These are phyloP conservation scores for Melikaiella ostensackeni DNA, from an alignment of 2,888 invertebrate genomes.

Conservation along the genomic window DNA sequence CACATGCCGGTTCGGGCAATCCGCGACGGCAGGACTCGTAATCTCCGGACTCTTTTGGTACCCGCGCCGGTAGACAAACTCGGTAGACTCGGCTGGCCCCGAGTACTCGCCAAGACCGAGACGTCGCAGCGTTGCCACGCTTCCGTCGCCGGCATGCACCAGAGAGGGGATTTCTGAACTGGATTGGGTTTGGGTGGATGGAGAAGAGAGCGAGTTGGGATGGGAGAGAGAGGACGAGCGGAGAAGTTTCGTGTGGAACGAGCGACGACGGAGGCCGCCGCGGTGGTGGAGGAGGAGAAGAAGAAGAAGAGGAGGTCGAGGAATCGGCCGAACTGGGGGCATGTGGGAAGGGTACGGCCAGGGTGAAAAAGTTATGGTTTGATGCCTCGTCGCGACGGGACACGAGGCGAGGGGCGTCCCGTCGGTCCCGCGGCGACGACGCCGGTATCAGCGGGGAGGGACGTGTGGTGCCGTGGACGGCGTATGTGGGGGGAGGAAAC, in stretches of 20 bases:
- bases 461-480: slow-evolving; percentile 48
- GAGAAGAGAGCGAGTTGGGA: slow-evolving; percentile 61
- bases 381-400: slow-evolving; percentile 57
- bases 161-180: slow-evolving; percentile 69
- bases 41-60: slow-evolving; percentile 69
- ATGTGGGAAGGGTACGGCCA: slow-evolving; percentile 51
- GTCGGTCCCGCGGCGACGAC: slow-evolving; percentile 43
- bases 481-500: slow-evolving; percentile 47
- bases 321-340: slow-evolving; percentile 44
- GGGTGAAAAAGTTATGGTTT: slow-evolving; percentile 63
- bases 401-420: slow-evolving; percentile 47
- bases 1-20: slow-evolving; percentile 38
- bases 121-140: slow-evolving; percentile 75
- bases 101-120: slow-evolving; percentile 74
- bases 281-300: slow-evolving; percentile 43
- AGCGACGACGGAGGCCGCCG: slow-evolving; percentile 44
- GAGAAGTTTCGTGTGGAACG: slow-evolving; percentile 42
- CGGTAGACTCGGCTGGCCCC: slow-evolving; percentile 75
- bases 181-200: slow-evolving; percentile 66
- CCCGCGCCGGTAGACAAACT: slow-evolving; percentile 75
- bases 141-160: slow-evolving; percentile 67
- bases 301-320: slow-evolving; percentile 55
- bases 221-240: slow-evolving; percentile 42
- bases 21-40: slow-evolving; percentile 59
- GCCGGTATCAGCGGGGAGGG: slow-evolving; percentile 46